Conservation (phyloP, 92 coral and sea anemone species). For the Zoanthus gigantus region DNA sequence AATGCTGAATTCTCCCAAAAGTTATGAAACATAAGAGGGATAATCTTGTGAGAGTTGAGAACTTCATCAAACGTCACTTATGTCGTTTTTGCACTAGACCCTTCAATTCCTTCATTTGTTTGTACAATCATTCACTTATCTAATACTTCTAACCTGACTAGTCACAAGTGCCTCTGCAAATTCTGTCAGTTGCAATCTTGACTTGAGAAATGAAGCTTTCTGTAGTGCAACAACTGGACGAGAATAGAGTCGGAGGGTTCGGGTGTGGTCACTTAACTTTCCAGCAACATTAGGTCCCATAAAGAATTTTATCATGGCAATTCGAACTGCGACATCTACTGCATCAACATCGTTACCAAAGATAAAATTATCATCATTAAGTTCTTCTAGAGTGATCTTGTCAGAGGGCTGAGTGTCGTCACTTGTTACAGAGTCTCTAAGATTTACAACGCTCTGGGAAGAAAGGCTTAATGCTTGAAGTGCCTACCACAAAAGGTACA, state of each 20-base stretch:
- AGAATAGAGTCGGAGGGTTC: conserved; percentile 90
- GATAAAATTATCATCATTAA: conserved; percentile 59
- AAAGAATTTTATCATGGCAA: conserved; percentile 95
- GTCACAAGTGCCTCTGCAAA: conserved; percentile 87
- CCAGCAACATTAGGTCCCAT: conserved; percentile 80
- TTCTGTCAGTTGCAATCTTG: conserved; percentile 83
- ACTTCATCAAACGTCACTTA: too few species aligned
- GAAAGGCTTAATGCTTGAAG: conserved; percentile 93
- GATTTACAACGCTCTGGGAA: conserved; percentile 78
- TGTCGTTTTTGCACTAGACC: too few species aligned
- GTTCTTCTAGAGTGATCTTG: conserved; percentile 48
- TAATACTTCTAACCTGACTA: conserved; percentile 74
- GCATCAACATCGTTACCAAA: conserved; percentile 98
- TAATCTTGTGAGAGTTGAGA: too few species aligned
- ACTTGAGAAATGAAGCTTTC: conserved; percentile 86
- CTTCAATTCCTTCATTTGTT: too few species aligned
- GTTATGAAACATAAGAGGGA: too few species aligned
- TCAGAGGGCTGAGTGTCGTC: conserved; percentile 39
- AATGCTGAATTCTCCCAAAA: too few species aligned
- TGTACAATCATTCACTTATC: too few species aligned
- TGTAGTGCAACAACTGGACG: conserved; percentile 98
- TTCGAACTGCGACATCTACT: conserved; percentile 94
- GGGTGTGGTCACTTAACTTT: conserved; percentile 86
- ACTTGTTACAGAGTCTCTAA: conserved; percentile 59
- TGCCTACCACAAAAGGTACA: conserved; percentile 59